Evolutionary conservation across 1,140 invertebrate species (phyloP).

Genomic region (Acyrthosiphon pisum): DNA sequence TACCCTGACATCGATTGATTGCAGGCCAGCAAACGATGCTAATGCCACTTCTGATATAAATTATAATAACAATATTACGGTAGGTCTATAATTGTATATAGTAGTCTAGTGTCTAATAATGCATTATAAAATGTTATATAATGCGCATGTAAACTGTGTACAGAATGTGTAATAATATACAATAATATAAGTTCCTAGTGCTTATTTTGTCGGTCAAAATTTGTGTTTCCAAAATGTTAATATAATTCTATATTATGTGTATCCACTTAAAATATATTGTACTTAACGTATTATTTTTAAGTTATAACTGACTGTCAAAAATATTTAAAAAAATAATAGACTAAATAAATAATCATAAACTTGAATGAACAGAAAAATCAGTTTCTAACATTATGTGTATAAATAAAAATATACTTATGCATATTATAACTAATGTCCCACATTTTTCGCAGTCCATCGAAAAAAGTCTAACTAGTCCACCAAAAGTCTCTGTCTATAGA

Average conservation of each 20-base stretch:
- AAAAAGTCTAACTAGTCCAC: neutral
- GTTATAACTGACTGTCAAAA: neutral
- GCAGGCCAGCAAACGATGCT: neutral
- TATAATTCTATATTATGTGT: no score
- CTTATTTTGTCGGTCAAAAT: neutral
- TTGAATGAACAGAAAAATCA: neutral
- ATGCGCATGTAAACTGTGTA: neutral
- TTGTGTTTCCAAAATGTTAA: neutral
- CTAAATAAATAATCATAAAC: neutral
- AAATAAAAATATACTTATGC: neutral
- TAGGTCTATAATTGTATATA: no score
- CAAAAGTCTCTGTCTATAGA: neutral
- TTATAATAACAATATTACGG: no score
- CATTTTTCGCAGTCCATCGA: neutral
- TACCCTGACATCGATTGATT: neutral
- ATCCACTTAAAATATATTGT: neutral
- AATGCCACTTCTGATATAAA: neutral
- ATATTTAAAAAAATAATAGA: neutral
- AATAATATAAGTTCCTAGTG: neutral
- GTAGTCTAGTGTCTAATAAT: no score
- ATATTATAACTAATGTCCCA: neutral
- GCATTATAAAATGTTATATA: no score
- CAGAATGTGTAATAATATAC: neutral
- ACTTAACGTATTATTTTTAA: neutral
- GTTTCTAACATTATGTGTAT: neutral